A percentile compares a stretch with the other conserved stretches of the same genome.
These are phyloP conservation scores for Hippocampus abdominalis DNA, from an alignment of 2,113 vertebrate species.

Conservation along the genomic window DNA sequence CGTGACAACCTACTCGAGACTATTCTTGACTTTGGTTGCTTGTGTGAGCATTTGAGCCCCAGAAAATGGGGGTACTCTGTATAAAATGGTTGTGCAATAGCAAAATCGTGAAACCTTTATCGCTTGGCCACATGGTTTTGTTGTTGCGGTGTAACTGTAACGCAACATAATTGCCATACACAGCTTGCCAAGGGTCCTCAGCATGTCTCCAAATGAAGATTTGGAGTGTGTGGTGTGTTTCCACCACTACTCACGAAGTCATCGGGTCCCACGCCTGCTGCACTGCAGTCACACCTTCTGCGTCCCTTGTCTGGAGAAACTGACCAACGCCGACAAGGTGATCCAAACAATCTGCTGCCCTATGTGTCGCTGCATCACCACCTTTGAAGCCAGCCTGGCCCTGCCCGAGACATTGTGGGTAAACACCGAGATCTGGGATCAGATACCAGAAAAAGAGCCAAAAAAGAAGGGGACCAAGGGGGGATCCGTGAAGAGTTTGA, in stretches of 20 bases:
- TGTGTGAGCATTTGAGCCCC: too few relatives aligned
- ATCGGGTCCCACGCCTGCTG: constrained; percentile 40
- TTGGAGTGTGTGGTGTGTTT: constrained; percentile 48
- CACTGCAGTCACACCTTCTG: constrained; percentile 62
- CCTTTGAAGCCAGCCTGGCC: constrained; percentile 12
- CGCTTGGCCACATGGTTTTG: neutral
- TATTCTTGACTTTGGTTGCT: too few relatives aligned
- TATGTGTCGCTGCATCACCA: constrained; percentile 55
- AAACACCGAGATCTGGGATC: constrained; percentile 56
- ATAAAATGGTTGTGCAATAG: neutral
- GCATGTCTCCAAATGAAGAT: constrained; percentile 15
- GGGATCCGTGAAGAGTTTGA: neutral
- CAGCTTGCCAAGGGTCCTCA: neutral
- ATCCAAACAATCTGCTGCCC: constrained; percentile 41
- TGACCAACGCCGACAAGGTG: neutral
- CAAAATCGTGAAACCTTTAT: neutral
- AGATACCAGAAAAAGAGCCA: constrained; percentile 3
- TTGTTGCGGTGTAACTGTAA: neutral
- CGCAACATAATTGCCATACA: neutral
- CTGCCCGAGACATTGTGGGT: constrained; percentile 35
- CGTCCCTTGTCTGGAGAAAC: constrained; percentile 30
- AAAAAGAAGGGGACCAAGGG: neutral
- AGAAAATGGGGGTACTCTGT: neutral
- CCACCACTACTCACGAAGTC: constrained; percentile 16
- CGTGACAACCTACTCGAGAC: too few relatives aligned